These are phyloP conservation scores for Brachypterus glaber DNA, from an alignment of 2,888 invertebrate genomes.

Conservation along the genomic window DNA sequence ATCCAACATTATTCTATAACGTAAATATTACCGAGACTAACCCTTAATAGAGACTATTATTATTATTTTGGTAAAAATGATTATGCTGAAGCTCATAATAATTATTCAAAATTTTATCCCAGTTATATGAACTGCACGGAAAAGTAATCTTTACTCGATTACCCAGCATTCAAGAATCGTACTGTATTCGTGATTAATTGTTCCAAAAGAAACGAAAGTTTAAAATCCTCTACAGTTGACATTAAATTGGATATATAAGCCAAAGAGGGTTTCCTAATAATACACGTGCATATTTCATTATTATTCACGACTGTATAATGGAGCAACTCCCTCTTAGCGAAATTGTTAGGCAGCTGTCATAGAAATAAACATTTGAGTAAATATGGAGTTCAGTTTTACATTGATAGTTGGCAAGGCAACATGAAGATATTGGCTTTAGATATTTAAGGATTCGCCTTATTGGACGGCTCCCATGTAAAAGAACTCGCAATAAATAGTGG, in stretches of 20 bases:
- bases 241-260: not conserved
- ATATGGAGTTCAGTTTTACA: not conserved
- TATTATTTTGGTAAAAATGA: slow-evolving; percentile 2
- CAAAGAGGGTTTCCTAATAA: not conserved
- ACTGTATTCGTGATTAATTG: not conserved
- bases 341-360: not conserved
- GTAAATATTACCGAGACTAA: not conserved
- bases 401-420: not conserved
- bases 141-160: not conserved
- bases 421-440: not conserved
- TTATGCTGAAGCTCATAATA: slow-evolving; percentile 11
- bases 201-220: not conserved
- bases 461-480: not conserved
- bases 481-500: not conserved
- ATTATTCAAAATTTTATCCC: slow-evolving; percentile 11
- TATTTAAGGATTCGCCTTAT: not conserved
- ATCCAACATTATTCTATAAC: slow-evolving; percentile 12
- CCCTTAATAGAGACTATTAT: slow-evolving; percentile 12
- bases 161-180: not conserved
- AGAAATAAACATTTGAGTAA: not conserved
- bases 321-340: not conserved
- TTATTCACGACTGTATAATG: not conserved
- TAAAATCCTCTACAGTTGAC: not conserved
- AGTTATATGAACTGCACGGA: not conserved
- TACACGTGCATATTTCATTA: not conserved